Evolutionary conservation across 2,797 vertebrate species (phyloP).

Genomic region (Phrynocephalus guinanensis): DNA sequence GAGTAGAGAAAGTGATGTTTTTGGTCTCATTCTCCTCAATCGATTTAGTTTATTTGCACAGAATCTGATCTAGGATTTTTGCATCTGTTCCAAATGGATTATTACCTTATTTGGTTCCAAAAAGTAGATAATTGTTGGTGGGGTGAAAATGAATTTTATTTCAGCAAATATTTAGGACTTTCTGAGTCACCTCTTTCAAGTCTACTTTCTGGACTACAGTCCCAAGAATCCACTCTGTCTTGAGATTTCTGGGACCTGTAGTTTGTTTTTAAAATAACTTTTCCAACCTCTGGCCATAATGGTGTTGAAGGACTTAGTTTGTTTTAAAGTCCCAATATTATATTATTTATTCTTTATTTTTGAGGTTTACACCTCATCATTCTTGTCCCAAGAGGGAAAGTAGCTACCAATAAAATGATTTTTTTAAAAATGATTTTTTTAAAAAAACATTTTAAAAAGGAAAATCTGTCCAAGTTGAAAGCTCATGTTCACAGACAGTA

Average conservation of each 20-base stretch:
- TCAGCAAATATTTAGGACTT: background rate
- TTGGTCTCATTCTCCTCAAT: background rate
- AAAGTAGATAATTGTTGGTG: background rate
- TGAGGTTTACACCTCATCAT: too few species aligned
- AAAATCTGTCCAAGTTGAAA: background rate
- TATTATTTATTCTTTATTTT: too few species aligned
- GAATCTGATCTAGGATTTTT: background rate
- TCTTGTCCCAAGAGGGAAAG: too few species aligned
- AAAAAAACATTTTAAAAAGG: background rate
- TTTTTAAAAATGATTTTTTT: background rate
- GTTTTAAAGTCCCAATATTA: background rate
- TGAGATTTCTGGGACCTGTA: too few species aligned
- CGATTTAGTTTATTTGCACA: background rate
- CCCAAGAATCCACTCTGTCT: too few species aligned
- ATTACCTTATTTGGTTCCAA: background rate
- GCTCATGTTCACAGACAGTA: background rate
- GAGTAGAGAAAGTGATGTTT: background rate
- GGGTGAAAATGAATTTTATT: background rate
- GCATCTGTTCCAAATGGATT: background rate
- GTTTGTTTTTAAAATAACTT: too few species aligned
- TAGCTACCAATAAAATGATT: background rate
- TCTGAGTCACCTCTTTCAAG: background rate
- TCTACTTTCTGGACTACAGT: too few species aligned
- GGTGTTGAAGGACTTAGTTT: background rate
- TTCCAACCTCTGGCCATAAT: too few species aligned